phyloP scores from a whole-genome alignment of 1,140 invertebrate species.

The Drosophila subpulchrella region DNA sequence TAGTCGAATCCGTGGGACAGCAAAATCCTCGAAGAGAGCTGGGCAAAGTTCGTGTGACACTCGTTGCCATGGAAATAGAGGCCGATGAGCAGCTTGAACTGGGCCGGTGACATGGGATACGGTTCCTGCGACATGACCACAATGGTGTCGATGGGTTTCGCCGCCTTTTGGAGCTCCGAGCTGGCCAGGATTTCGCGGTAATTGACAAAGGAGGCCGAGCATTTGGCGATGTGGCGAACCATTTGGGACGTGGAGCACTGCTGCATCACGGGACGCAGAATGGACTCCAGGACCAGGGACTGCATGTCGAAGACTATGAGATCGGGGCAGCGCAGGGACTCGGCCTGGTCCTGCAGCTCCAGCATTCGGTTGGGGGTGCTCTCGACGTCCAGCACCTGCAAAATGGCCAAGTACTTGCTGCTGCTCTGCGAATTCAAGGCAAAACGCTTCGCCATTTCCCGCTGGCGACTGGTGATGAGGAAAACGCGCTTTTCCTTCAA shows the following conservation, averaged over 20 bases:
- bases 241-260: constrained; percentile 48
- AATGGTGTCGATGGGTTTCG: constrained; percentile 43
- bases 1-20: constrained; percentile 29
- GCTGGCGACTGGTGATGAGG: constrained; percentile 43
- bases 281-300: constrained; percentile 44
- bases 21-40: constrained; percentile 31
- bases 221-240: constrained; percentile 64
- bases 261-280: constrained; percentile 53
- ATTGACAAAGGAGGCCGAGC: constrained; percentile 63
- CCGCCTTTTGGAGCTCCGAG: neutral
- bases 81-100: constrained; percentile 63
- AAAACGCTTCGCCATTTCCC: neutral
- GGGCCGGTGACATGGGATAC: constrained; percentile 56
- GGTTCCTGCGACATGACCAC: constrained; percentile 60
- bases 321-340: constrained; percentile 1
- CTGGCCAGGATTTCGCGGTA: constrained; percentile 48
- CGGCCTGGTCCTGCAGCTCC: constrained; percentile 19
- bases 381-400: constrained; percentile 46
- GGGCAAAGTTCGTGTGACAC: constrained; percentile 40
- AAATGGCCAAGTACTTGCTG: neutral
- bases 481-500: constrained; percentile 43
- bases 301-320: constrained; percentile 61
- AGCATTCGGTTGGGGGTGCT: constrained; percentile 40
- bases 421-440: neutral
- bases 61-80: constrained; percentile 55